Evolutionary conservation across 2,888 invertebrate genomes (phyloP), one percentile per base, ranked within the genome.

Genomic region (Hyalella azteca): DNA sequence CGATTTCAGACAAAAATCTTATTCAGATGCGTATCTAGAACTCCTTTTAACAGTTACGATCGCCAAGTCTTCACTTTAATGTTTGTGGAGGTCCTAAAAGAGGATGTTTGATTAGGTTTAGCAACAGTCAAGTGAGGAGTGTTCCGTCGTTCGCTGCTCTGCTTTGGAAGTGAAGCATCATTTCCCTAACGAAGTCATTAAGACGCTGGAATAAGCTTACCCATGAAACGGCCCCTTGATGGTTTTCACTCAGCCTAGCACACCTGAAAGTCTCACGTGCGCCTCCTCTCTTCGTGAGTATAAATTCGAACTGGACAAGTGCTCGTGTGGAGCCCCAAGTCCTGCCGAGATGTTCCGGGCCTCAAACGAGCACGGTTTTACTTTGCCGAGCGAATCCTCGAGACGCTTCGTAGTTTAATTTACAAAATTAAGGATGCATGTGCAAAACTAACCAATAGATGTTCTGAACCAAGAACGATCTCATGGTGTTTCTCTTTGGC

Each of bases 121-220:
- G n/a, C 0, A 66, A 13, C 22, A 36, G 9, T 36, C 66, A 66
- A 15, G 19, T 32, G 15, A 32, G 59, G 15, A 32, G 59, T 32
- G 19, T 15, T 3, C 26, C 59, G 13, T 22, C 1, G 29, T 32
- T 29, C 22, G 59, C 32, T 59, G 59, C 26, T 59, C 59, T 59
- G 29, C 59, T 59, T 59, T 59, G n/a, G n/a, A 59, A 26, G 32
- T 26, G 66, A 15, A 29, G 36, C 66, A 66, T 66, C 66, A 66
- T 66, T 66, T 66, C 66, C 66, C 66, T 66, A 66, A 66, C 66
- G 66, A 66, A 66, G 66, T 66, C 66, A 66, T 66, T 66, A 66
- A 22, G 39, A 36, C 36, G 32, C 36, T 45, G 66, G 66, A 66
- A 66, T 66, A 66, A 66, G 66, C 66, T n/a, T 19, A 13, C 36